phyloP scores from a whole-genome alignment of 2,888 invertebrate genomes.

The Taenaris catops region DNA sequence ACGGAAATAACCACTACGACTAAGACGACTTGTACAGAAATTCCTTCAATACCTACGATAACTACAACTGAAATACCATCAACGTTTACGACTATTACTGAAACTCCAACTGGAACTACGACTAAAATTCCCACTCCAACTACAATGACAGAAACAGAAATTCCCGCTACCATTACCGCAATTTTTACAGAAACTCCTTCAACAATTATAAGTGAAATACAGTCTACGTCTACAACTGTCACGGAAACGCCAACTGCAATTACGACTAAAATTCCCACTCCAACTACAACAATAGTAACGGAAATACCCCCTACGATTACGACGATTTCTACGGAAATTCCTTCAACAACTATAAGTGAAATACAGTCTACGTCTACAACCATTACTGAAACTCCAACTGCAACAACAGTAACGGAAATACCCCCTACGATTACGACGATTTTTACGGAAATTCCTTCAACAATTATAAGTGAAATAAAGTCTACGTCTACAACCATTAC shows the following conservation, averaged over 20 bases:
- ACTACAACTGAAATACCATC: too few species aligned
- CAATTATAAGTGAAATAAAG: constrained; percentile 1
- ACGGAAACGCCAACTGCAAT: constrained; percentile 11
- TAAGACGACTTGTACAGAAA: too few species aligned
- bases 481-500: not conserved
- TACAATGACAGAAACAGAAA: constrained; percentile 2
- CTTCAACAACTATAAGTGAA: constrained; percentile 4
- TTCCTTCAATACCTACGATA: constrained; percentile 8
- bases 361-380: not conserved
- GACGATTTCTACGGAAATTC: constrained; percentile 12
- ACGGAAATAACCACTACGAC: too few species aligned
- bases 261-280: not conserved
- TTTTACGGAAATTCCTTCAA: constrained; percentile 9
- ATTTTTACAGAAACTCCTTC: constrained; percentile 10
- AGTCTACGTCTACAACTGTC: constrained; percentile 12
- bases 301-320: constrained; percentile 3
- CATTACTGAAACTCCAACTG: not conserved
- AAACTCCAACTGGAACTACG: constrained; percentile 6
- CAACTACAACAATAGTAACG: not conserved
- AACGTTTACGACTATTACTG: constrained; percentile 14
- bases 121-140: not conserved
- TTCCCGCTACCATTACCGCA: constrained; percentile 3
- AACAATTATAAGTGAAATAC: constrained; percentile 5
- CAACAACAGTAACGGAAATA: constrained; percentile 8
- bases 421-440: constrained; percentile 5